Conservation (phyloP, 1,140 invertebrate genomes). For the Trachymyrmex cornetzi region DNA sequence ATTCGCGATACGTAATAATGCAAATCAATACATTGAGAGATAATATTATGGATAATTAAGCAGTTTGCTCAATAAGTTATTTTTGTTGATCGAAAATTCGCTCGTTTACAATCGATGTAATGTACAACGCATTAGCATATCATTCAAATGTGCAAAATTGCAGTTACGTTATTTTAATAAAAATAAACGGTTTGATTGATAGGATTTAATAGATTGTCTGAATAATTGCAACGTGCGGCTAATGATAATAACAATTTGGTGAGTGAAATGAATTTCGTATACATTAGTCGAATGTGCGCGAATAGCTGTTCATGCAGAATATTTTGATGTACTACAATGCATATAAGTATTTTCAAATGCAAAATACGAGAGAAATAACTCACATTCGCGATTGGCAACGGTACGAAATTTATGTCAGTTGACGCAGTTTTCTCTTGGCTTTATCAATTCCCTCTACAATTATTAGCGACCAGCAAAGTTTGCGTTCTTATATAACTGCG, state of each 20-base stretch:
- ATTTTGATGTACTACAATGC: conserved; percentile 3
- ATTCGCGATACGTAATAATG: not conserved
- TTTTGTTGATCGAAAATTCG: conserved; percentile 8
- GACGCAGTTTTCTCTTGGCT: not conserved
- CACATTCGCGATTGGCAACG: not conserved
- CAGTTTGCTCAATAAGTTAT: not conserved
- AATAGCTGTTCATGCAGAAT: not conserved
- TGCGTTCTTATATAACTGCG: not conserved
- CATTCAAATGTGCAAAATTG: conserved; percentile 26
- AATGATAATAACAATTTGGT: conserved; percentile 7
- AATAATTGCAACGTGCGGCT: conserved; percentile 19
- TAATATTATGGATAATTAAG: not conserved
- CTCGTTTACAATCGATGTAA: not conserved
- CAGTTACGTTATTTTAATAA: conserved; percentile 8
- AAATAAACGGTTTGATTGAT: not conserved
- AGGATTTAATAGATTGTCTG: conserved; percentile 7
- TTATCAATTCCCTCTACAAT: conserved; percentile 22
- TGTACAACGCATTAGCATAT: conserved; percentile 15
- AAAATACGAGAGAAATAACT: conserved; percentile 25
- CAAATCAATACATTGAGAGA: not conserved
- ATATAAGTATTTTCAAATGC: not conserved
- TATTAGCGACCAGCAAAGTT: not conserved
- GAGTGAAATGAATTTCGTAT: conserved; percentile 9
- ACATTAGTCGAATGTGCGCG: conserved; percentile 1
- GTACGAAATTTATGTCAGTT: not conserved